Percentiles rank a stretch among this genome's conserved stretches.
Conservation (phyloP, 2,113 vertebrate genomes). For the Antennarius striatus region DNA sequence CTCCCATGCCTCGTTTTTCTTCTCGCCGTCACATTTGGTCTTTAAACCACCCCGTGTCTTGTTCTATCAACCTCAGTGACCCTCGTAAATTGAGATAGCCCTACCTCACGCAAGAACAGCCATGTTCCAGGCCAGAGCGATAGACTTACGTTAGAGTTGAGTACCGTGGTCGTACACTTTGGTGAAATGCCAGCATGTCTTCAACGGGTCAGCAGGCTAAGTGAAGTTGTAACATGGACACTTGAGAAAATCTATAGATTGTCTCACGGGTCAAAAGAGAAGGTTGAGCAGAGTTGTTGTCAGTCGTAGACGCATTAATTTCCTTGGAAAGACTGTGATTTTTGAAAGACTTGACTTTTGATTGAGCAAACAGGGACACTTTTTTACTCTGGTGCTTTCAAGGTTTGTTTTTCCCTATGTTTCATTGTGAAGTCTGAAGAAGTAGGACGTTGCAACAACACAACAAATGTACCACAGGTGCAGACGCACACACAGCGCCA, state of each 20-base stretch:
- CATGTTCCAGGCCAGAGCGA: conserved; percentile 11
- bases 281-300: background rate
- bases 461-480: too few species aligned
- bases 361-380: too few species aligned
- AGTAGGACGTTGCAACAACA: too few species aligned
- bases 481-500: too few species aligned
- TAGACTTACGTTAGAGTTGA: conserved; percentile 30
- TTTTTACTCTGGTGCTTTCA: too few species aligned
- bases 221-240: conserved; percentile 13
- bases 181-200: conserved; percentile 49
- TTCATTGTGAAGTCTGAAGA: too few species aligned
- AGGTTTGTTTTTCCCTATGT: too few species aligned
- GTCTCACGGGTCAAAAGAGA: conserved; percentile 11
- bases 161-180: conserved; percentile 36
- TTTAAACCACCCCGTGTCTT: background rate
- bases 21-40: background rate
- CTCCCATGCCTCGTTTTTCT: background rate
- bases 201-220: conserved; percentile 26
- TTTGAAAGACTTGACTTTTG: too few species aligned
- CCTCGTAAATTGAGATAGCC: conserved; percentile 27
- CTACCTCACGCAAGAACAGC: conserved; percentile 16
- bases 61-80: conserved; percentile 10
- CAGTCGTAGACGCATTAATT: too few species aligned
- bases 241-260: conserved; percentile 7
- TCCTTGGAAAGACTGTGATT: too few species aligned